Evolutionary conservation across 2,113 vertebrate genomes (phyloP), one percentile per base, ranked within the genome.

Genomic region (Phylloscopus trochiloides): DNA sequence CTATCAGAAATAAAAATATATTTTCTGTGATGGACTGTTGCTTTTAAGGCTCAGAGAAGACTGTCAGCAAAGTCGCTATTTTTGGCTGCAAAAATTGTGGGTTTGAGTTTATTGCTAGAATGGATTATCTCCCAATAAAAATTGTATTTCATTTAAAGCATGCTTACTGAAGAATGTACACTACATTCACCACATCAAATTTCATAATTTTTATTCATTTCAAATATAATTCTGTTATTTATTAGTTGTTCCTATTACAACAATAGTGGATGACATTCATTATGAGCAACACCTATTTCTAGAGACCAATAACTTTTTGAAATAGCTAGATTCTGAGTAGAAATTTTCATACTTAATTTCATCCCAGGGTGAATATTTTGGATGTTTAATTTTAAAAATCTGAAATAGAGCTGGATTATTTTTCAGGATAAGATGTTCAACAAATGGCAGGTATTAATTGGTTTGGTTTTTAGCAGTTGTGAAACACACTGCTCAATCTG

Each of bases 381-480:
- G 14, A 88, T 43, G 14, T 73, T 72, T 92, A 73, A 79, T 72
- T 96, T 54, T 54, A 86, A 94, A 94, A 92, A 89, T 86, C 59
- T 52, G 19, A 85, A 90, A 25, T 57, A 10, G 38, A 85, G 55
- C 14, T 47, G 55, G 36, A 62, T 77, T 94, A 54, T 57, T 90
- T 90, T 96, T 94, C 31, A 50, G 54, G 43, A 24, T 62, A 81
- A 83, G 32, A 32, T 50, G 38, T 57, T 78, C 31, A 70, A 70
- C 36, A 79, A 65, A 76, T n/a, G 18, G 19, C 66, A 90, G 70
- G 55, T 83, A 77, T 79, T 62, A 58, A 38, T 55, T 78, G 17
- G 58, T 22, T 43, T 95, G n/a, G 1, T 3, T 80, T 87, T 79
- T 54, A 55, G 24, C 34, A 76, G 4, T 61, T 79, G 25, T 54